Evolutionary conservation across 1,140 invertebrate genomes (phyloP).

Genomic region (Heliconius eleuchia): DNA sequence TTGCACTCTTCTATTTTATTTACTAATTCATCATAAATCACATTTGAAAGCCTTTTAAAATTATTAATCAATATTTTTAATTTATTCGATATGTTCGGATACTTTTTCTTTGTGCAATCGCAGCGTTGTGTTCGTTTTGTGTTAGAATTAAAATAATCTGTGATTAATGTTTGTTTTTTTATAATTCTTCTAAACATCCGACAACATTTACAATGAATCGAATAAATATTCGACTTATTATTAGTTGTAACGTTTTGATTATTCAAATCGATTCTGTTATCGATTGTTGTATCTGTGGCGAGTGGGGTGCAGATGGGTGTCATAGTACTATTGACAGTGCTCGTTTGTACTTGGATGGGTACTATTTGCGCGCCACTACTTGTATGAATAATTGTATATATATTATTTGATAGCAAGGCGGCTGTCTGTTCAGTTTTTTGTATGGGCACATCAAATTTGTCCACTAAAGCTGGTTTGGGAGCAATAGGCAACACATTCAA

Average conservation of each 20-base stretch:
- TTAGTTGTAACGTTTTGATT: not conserved
- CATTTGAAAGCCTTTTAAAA: conserved; percentile 44
- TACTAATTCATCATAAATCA: conserved; percentile 40
- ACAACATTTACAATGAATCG: conserved; percentile 62
- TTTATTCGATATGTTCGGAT: conserved; percentile 55
- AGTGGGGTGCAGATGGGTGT: conserved; percentile 40
- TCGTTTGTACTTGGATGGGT: conserved; percentile 44
- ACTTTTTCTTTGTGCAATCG: conserved; percentile 48
- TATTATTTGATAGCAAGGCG: conserved; percentile 22
- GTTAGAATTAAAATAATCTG: conserved; percentile 52
- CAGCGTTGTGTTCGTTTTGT: conserved; percentile 36
- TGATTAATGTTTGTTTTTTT: conserved; percentile 51
- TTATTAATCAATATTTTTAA: conserved; percentile 53
- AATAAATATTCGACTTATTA: not conserved
- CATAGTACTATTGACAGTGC: conserved; percentile 41
- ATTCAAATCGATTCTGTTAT: conserved; percentile 1
- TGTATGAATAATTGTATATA: conserved; percentile 46
- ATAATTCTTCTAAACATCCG: conserved; percentile 52
- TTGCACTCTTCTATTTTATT: conserved; percentile 18
- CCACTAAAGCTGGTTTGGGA: conserved; percentile 15
- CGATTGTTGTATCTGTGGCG: conserved; percentile 24
- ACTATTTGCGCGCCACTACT: conserved; percentile 43
- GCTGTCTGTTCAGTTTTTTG: conserved; percentile 6
- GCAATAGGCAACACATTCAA: conserved; percentile 27
- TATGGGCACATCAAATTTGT: conserved; percentile 48